phyloP scores from a whole-genome alignment of 2,113 vertebrate species.

The Butorides virescens region DNA sequence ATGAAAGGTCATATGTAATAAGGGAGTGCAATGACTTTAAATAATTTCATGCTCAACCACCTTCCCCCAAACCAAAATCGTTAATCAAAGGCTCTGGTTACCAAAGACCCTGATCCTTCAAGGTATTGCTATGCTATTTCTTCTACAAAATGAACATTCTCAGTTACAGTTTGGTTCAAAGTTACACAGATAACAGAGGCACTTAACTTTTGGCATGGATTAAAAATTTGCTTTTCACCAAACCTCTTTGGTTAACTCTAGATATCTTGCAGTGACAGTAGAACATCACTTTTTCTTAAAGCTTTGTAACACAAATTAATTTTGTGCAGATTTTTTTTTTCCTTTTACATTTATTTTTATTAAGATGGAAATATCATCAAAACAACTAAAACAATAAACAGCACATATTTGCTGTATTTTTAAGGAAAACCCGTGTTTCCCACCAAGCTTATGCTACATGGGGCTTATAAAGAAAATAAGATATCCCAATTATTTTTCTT shows the following conservation, averaged over 20 bases:
- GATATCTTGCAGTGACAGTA: neutral
- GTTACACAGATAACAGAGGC: neutral
- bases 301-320: neutral
- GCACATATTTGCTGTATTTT: rapidly evolving
- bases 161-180: neutral
- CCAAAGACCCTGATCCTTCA: neutral
- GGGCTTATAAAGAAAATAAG: neutral
- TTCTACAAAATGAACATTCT: neutral
- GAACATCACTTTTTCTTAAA: neutral
- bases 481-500: neutral
- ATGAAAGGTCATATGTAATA: neutral
- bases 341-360: neutral
- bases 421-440: neutral
- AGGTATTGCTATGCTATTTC: neutral
- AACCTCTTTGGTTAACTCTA: neutral
- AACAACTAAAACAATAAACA: neutral
- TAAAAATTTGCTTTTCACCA: neutral
- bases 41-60: rapidly evolving
- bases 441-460: neutral
- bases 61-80: rapidly evolving
- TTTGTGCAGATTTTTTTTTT: neutral
- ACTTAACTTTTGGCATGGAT: neutral
- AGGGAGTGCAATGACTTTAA: neutral
- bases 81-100: neutral
- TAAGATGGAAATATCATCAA: neutral